Conservation (phyloP, 1,140 invertebrate genomes). For the Lucilia sericata region DNA sequence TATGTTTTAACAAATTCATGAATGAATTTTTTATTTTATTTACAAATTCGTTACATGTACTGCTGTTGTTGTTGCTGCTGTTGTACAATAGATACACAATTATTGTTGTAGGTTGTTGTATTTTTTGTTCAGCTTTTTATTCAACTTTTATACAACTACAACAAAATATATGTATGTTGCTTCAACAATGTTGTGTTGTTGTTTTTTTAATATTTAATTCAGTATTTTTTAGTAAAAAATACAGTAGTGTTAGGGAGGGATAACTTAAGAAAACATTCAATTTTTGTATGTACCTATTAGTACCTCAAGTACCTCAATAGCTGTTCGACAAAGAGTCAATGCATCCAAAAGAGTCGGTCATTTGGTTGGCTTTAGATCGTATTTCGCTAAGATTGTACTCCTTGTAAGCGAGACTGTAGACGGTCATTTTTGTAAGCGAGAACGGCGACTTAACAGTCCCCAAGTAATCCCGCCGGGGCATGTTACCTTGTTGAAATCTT, state of each 20-base stretch:
- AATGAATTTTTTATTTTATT: slow-evolving; percentile 36
- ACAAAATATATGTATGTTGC: neutral
- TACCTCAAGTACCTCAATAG: too few species aligned
- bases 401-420: too few species aligned
- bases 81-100: neutral
- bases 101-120: neutral
- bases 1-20: slow-evolving; percentile 27
- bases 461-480: too few species aligned
- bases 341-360: too few species aligned
- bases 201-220: slow-evolving; percentile 27
- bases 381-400: too few species aligned
- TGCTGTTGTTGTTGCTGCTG: slow-evolving; percentile 22
- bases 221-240: slow-evolving; percentile 16
- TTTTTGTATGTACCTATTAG: too few species aligned
- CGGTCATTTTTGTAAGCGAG: too few species aligned
- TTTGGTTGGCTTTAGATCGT: too few species aligned
- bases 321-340: too few species aligned
- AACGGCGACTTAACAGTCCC: too few species aligned
- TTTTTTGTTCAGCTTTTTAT: neutral
- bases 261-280: neutral
- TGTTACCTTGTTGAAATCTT: too few species aligned
- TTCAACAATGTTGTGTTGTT: neutral
- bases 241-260: slow-evolving; percentile 6
- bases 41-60: slow-evolving; percentile 39
- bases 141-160: neutral